A percentile compares a stretch with the other conserved stretches of the same genome.
These are phyloP conservation scores for Notospermus geniculatus DNA, from an alignment of 1,140 invertebrate species.

Conservation along the genomic window DNA sequence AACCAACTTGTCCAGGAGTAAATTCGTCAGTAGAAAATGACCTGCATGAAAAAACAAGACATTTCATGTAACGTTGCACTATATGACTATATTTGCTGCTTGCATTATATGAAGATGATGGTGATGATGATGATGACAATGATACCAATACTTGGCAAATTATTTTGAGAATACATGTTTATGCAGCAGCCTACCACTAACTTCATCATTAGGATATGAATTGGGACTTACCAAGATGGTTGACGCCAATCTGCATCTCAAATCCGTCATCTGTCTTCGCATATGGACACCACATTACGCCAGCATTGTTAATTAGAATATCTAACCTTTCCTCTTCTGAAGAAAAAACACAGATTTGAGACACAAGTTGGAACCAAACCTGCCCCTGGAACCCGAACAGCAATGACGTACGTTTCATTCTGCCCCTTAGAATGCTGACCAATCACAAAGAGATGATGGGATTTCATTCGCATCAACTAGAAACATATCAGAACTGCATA, in stretches of 20 bases:
- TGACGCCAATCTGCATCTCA: conserved; percentile 51
- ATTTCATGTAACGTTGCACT: neutral
- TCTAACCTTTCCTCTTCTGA: conserved; percentile 58
- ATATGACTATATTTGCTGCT: neutral
- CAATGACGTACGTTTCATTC: too few relatives aligned
- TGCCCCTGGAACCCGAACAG: too few relatives aligned
- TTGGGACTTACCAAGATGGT: conserved; percentile 52
- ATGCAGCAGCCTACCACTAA: neutral
- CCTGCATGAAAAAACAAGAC: conserved; percentile 45
- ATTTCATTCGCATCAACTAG: too few relatives aligned
- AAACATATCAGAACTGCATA: too few relatives aligned
- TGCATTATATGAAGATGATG: neutral
- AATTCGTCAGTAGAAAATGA: conserved; percentile 69
- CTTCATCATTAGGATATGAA: too few relatives aligned
- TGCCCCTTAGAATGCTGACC: too few relatives aligned
- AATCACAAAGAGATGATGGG: too few relatives aligned
- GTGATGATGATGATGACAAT: neutral
- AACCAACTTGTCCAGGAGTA: conserved; percentile 69
- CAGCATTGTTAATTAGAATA: conserved; percentile 77
- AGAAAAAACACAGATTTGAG: conserved; percentile 48
- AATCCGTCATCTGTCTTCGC: conserved; percentile 47
- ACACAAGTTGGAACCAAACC: too few relatives aligned
- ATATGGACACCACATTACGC: conserved; percentile 42
- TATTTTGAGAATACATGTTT: neutral
- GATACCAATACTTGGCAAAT: neutral